phyloP scores from a whole-genome alignment of 92 coral and sea anemone genomes.

The Metridium senile region DNA sequence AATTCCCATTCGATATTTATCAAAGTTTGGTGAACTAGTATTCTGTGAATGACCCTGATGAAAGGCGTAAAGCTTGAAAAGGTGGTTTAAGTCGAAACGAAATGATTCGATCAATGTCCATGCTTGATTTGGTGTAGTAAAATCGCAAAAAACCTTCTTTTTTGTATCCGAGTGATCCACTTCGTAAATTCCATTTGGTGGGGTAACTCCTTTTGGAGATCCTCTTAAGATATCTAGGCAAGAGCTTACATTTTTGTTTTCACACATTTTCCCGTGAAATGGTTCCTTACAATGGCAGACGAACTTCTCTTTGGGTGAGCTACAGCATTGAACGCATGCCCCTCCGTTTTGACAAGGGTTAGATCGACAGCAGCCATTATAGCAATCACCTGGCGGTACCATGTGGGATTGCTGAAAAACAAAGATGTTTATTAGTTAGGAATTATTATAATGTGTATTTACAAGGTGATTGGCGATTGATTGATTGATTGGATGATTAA shows the following conservation, averaged over 20 bases:
- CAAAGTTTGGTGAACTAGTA: constrained; percentile 12
- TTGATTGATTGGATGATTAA: too few species aligned
- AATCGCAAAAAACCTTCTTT: constrained; percentile 25
- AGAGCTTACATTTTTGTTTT: not conserved
- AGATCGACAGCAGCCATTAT: constrained; percentile 31
- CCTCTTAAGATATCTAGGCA: constrained; percentile 43
- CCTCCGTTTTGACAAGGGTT: constrained; percentile 51
- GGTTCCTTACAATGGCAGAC: constrained; percentile 31
- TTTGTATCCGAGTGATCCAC: constrained; percentile 1
- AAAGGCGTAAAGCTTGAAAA: not conserved
- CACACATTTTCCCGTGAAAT: constrained; percentile 2
- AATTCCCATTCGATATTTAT: constrained; percentile 3
- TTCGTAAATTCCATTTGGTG: constrained; percentile 1
- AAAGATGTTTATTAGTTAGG: too few species aligned
- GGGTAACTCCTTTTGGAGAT: too few species aligned
- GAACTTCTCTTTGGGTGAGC: constrained; percentile 23
- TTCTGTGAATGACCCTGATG: not conserved
- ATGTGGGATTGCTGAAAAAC: constrained; percentile 5
- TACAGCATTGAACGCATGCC: constrained; percentile 35
- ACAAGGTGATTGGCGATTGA: too few species aligned
- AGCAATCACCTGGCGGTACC: constrained; percentile 26
- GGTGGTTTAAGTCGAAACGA: not conserved
- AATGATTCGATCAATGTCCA: constrained; percentile 47
- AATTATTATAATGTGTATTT: too few species aligned
- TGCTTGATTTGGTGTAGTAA: not conserved